Evolutionary conservation across 2,113 vertebrate species (phyloP).

Genomic region (Etheostoma cragini): DNA sequence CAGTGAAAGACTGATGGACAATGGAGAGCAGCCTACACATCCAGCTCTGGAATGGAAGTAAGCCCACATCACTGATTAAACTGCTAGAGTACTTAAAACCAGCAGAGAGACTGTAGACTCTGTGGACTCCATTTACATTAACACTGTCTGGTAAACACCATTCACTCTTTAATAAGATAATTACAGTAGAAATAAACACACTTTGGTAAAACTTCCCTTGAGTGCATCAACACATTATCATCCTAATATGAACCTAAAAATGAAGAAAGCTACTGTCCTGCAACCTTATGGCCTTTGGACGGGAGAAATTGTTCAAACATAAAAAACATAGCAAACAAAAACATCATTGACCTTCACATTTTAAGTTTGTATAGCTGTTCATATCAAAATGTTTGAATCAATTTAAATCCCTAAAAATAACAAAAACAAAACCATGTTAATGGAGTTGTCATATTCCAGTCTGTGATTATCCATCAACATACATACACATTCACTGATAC

Average conservation of each 20-base stretch:
- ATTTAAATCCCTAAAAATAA: too few relatives aligned
- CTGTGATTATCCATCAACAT: too few relatives aligned
- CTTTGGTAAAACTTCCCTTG: conserved; percentile 7
- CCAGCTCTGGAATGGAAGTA: conserved; percentile 16
- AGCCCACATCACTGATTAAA: neutral
- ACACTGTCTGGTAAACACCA: neutral
- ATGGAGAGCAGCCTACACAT: conserved; percentile 23
- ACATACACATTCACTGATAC: neutral
- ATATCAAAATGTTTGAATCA: neutral
- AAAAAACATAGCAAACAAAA: too few relatives aligned
- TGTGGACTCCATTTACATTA: conserved; percentile 2
- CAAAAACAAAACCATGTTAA: too few relatives aligned
- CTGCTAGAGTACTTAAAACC: conserved; percentile 7
- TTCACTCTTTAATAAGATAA: conserved; percentile 2
- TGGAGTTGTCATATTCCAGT: too few relatives aligned
- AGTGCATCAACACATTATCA: neutral
- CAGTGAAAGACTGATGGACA: conserved; percentile 47
- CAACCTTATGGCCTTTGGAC: neutral
- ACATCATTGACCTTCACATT: too few relatives aligned
- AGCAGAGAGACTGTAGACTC: conserved; percentile 4
- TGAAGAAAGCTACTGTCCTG: neutral
- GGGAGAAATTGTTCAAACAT: neutral
- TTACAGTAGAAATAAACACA: neutral
- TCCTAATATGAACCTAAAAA: neutral
- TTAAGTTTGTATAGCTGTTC: too few relatives aligned